Conservation (phyloP, 2,888 invertebrate genomes). For the Digitonthophagus gazella region DNA sequence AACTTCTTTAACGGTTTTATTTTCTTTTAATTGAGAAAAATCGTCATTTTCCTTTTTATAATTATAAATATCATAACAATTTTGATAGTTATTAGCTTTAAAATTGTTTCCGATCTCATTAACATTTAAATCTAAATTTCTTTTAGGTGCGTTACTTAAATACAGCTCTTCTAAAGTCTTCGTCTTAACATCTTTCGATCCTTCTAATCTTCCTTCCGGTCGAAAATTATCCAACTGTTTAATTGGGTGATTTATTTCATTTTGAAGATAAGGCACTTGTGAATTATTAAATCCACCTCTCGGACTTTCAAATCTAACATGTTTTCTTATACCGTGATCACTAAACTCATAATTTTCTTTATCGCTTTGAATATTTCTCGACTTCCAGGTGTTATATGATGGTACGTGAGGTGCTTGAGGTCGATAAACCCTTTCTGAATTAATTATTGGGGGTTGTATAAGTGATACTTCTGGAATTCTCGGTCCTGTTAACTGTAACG, state of each 20-base stretch:
- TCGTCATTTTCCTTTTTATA: constrained; percentile 31
- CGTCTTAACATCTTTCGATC: constrained; percentile 19
- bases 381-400: constrained; percentile 40
- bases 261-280: neutral
- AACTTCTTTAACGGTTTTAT: neutral
- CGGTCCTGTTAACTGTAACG: constrained; percentile 31
- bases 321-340: constrained; percentile 37
- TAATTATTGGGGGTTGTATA: constrained; percentile 33
- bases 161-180: constrained; percentile 47
- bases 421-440: constrained; percentile 9
- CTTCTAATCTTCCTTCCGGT: constrained; percentile 26
- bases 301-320: constrained; percentile 46
- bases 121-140: constrained; percentile 47
- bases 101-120: too few relatives aligned
- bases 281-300: constrained; percentile 1
- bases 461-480: constrained; percentile 47
- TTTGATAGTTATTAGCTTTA: constrained; percentile 33
- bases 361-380: constrained; percentile 29
- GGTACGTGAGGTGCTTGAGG: constrained; percentile 27
- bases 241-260: constrained; percentile 1
- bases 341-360: constrained; percentile 30
- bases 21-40: neutral
- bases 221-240: neutral
- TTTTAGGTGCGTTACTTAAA: constrained; percentile 48
- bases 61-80: constrained; percentile 35